Conservation (phyloP, 2,113 vertebrate species). For the Callorhinus ursinus region DNA sequence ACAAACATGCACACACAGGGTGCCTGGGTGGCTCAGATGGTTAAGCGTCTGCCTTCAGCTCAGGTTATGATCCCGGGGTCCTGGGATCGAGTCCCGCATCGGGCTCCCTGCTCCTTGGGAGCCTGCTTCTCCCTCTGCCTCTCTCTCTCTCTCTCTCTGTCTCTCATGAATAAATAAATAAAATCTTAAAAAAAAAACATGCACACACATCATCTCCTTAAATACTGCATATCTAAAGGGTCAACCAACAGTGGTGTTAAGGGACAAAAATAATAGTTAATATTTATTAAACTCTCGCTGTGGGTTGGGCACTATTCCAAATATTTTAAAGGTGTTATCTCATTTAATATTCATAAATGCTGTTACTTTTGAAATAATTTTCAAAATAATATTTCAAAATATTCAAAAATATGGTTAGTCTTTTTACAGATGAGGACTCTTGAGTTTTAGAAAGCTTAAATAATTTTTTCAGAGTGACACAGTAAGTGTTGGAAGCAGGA, state of each 20-base stretch:
- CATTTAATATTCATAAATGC: neutral
- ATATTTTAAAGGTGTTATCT: neutral
- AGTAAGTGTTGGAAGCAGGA: neutral
- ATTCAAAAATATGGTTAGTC: too few species aligned
- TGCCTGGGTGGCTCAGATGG: too few species aligned
- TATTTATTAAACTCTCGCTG: neutral
- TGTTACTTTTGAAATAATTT: too few species aligned
- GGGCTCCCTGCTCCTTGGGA: too few species aligned
- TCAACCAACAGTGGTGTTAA: neutral
- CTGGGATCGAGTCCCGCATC: too few species aligned
- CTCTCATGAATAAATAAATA: too few species aligned
- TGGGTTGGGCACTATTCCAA: neutral
- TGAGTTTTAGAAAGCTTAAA: neutral
- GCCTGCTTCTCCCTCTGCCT: too few species aligned
- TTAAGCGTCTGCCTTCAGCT: too few species aligned
- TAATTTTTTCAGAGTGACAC: neutral
- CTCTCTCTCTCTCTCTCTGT: too few species aligned
- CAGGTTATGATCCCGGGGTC: too few species aligned
- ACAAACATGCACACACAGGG: neutral
- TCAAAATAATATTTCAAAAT: too few species aligned
- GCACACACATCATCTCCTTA: neutral
- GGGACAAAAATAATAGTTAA: neutral
- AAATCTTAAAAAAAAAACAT: neutral
- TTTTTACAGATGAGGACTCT: neutral
- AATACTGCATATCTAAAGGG: neutral